phyloP scores from a whole-genome alignment of 2,797 vertebrate species.

The Danio kyathit region DNA sequence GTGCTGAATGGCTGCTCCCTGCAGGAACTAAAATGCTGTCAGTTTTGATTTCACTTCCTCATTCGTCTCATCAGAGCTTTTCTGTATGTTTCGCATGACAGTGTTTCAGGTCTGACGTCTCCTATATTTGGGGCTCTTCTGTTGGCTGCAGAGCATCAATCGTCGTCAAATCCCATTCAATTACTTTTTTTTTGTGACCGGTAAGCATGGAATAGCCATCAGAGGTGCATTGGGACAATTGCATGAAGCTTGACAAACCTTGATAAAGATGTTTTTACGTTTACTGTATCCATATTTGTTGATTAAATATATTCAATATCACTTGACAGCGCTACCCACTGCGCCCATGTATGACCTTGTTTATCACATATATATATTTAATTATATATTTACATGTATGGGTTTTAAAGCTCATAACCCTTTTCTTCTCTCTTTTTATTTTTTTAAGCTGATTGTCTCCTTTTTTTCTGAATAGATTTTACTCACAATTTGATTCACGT shows the following conservation, averaged over 20 bases:
- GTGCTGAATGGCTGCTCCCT: conserved; percentile 54
- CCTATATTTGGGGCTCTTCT: conserved; percentile 23
- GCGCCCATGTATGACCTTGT: too few species aligned
- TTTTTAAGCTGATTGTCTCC: not conserved
- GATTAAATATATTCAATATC: too few species aligned
- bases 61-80: not conserved
- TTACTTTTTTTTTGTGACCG: conserved; percentile 39
- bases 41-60: conserved; percentile 45
- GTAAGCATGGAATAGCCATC: conserved; percentile 49
- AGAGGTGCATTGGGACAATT: conserved; percentile 44
- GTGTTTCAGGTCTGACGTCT: conserved; percentile 13
- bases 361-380: too few species aligned
- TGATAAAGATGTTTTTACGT: conserved; percentile 26
- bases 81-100: not conserved
- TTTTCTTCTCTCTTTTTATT: too few species aligned
- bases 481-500: conserved; percentile 60
- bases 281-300: too few species aligned
- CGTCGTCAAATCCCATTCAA: conserved; percentile 60
- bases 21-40: conserved; percentile 63
- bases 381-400: too few species aligned
- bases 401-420: too few species aligned
- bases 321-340: too few species aligned
- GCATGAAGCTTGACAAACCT: conserved; percentile 43
- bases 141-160: conserved; percentile 51
- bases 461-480: not conserved